phyloP scores from a whole-genome alignment of 2,888 invertebrate species.

The Frankliniella fusca region DNA sequence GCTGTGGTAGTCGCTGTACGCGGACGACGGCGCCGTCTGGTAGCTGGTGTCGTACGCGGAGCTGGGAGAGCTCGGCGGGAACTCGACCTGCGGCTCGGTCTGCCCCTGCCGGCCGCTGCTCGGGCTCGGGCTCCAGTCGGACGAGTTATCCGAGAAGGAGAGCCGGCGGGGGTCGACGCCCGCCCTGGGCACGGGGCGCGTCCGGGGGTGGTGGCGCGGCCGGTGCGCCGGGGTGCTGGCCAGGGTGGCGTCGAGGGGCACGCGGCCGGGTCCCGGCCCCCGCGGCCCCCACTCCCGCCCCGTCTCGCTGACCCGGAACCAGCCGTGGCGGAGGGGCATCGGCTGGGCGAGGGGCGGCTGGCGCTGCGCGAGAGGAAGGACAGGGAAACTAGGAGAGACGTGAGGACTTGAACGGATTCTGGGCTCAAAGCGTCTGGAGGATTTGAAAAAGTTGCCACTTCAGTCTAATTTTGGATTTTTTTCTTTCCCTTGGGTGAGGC shows the following conservation, averaged over 20 bases:
- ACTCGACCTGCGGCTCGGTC: neutral
- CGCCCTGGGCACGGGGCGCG: too few species aligned
- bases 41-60: constrained; percentile 12
- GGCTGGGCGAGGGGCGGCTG: neutral
- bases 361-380: too few species aligned
- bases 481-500: too few species aligned
- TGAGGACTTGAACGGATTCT: too few species aligned
- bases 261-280: neutral
- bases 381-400: too few species aligned
- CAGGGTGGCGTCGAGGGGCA: constrained; percentile 1
- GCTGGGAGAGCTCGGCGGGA: constrained; percentile 9
- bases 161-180: neutral
- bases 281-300: neutral
- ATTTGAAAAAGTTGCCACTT: too few species aligned
- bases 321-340: neutral
- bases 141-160: neutral
- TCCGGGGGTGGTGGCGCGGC: neutral
- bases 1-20: neutral
- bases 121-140: neutral
- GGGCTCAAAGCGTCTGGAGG: too few species aligned
- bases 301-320: constrained; percentile 12
- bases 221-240: neutral
- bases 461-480: too few species aligned
- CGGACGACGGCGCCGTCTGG: neutral
- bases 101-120: neutral